Conservation (phyloP, 2,113 vertebrate species). For the Hippocampus barbouri region DNA sequence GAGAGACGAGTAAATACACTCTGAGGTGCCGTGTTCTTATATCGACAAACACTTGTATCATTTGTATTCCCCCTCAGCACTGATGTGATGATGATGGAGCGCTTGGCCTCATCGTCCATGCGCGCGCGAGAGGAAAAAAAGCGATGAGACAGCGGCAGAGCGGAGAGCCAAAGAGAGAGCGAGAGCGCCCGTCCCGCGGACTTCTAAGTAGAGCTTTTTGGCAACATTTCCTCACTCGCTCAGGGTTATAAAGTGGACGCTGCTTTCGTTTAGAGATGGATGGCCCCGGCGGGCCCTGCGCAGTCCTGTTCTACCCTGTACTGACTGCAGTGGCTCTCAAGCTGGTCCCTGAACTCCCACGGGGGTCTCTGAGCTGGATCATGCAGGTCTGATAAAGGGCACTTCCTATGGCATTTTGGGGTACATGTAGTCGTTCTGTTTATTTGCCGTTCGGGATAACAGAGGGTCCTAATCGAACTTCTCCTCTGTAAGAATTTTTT, state of each 20-base stretch:
- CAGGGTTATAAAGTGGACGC: conserved; percentile 58
- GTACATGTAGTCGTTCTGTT: too few species aligned
- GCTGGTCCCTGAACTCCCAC: neutral
- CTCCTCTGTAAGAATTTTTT: too few species aligned
- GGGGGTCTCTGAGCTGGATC: neutral
- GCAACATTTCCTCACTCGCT: conserved; percentile 33
- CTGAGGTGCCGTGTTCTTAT: conserved; percentile 21
- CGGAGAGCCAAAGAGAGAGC: neutral
- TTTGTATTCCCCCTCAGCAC: conserved; percentile 40
- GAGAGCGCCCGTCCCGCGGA: conserved; percentile 14
- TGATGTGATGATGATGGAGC: conserved; percentile 50
- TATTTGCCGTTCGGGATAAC: too few species aligned
- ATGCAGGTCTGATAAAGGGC: too few species aligned
- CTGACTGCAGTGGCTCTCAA: neutral
- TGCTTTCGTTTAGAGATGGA: conserved; percentile 58
- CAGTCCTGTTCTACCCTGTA: conserved; percentile 29
- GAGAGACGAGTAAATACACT: conserved; percentile 29
- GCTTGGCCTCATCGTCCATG: conserved; percentile 34
- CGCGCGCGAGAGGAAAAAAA: conserved; percentile 23
- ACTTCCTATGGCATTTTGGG: too few species aligned
- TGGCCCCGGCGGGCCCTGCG: conserved; percentile 52
- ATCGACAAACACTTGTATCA: conserved; percentile 13
- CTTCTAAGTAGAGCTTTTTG: conserved; percentile 45
- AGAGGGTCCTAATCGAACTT: too few species aligned
- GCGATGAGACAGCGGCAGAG: conserved; percentile 28